Percentiles rank a stretch among this genome's conserved stretches.
These are phyloP conservation scores for Centruroides vittatus DNA, from an alignment of 1,140 invertebrate genomes.

Conservation along the genomic window DNA sequence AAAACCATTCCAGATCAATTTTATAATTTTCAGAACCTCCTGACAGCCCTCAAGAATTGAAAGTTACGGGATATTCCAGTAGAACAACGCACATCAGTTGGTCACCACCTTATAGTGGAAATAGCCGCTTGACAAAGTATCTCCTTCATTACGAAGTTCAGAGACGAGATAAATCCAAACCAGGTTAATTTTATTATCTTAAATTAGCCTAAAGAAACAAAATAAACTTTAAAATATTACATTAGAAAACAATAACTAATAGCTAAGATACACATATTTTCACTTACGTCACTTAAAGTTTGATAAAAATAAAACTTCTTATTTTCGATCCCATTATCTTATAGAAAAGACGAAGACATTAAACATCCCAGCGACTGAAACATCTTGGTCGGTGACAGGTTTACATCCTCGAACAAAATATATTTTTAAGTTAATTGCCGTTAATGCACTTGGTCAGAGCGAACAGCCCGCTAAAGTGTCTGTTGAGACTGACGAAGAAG, in stretches of 20 bases:
- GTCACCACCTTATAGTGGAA: slow-evolving; percentile 30
- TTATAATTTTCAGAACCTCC: slow-evolving; percentile 25
- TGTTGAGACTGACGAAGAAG: slow-evolving; percentile 68
- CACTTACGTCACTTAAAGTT: too few species aligned
- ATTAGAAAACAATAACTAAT: too few species aligned
- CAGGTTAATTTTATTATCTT: too few species aligned
- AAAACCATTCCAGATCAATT: background rate
- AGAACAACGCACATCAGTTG: slow-evolving; percentile 24
- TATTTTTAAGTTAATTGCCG: slow-evolving; percentile 85
- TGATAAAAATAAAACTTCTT: too few species aligned
- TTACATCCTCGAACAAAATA: slow-evolving; percentile 78
- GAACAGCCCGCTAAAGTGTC: slow-evolving; percentile 77
- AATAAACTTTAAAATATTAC: too few species aligned
- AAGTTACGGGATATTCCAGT: slow-evolving; percentile 22
- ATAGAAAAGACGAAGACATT: background rate
- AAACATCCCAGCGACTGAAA: slow-evolving; percentile 32
- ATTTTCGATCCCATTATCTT: too few species aligned
- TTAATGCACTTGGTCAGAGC: slow-evolving; percentile 90
- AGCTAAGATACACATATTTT: too few species aligned
- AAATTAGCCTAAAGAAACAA: too few species aligned
- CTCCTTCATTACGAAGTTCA: slow-evolving; percentile 28
- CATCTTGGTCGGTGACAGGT: slow-evolving; percentile 56
- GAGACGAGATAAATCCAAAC: background rate
- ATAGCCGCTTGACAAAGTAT: slow-evolving; percentile 26
- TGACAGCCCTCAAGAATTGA: slow-evolving; percentile 26